Evolutionary conservation across 53 echinoderm and acorn worm species (phyloP).

Genomic region (Paelopatides confundens): DNA sequence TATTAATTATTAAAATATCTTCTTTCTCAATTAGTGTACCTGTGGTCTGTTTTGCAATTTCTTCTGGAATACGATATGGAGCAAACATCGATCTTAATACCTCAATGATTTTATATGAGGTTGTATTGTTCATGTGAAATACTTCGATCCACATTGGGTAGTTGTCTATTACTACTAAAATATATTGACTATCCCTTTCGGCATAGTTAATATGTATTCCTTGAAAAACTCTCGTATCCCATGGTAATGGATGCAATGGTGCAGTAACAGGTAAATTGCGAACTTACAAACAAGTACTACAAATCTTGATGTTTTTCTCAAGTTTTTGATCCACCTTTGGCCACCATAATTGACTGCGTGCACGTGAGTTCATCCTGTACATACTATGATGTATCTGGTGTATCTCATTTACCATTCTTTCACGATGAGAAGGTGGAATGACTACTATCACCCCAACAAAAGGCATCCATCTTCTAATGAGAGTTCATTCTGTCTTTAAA

Average conservation of each 20-base stretch:
- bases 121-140: conserved; percentile 48
- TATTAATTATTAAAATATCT: too few species aligned
- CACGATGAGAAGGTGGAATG: background rate
- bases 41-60: too few species aligned
- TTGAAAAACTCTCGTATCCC: conserved; percentile 33
- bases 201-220: conserved; percentile 54
- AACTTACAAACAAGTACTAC: conserved; percentile 17
- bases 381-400: conserved; percentile 48
- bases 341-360: conserved; percentile 60
- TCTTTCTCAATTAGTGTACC: too few species aligned
- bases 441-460: background rate
- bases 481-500: background rate
- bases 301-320: conserved; percentile 30
- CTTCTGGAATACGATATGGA: conserved; percentile 50
- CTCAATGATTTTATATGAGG: conserved; percentile 46
- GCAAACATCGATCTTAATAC: conserved; percentile 40
- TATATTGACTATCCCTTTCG: conserved; percentile 46
- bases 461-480: background rate
- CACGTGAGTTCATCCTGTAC: conserved; percentile 52
- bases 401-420: conserved; percentile 11
- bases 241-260: conserved; percentile 56
- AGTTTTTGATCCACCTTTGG: conserved; percentile 55
- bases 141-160: conserved; percentile 64
- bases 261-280: conserved; percentile 47
- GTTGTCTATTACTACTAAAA: conserved; percentile 50